Evolutionary conservation across 2,113 vertebrate species (phyloP).

Genomic region (Centropus bengalensis): DNA sequence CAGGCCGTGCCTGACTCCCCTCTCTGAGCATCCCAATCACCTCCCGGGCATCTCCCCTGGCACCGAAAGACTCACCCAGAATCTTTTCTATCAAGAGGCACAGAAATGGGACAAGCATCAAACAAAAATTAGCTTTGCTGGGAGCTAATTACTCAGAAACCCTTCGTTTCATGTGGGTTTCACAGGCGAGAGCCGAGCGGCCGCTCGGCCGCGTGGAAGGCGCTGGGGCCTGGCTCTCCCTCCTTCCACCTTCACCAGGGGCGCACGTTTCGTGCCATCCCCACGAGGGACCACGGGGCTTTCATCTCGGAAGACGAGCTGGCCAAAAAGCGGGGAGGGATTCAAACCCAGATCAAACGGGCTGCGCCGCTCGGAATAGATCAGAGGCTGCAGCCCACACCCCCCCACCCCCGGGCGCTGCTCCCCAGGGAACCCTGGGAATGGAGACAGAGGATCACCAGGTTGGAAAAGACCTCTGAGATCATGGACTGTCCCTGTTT

Average conservation of each 20-base stretch:
- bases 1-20: accelerated
- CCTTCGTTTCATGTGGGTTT: not conserved
- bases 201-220: not conserved
- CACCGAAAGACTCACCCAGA: not conserved
- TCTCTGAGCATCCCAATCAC: accelerated
- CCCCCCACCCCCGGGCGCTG: too few species aligned
- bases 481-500: too few species aligned
- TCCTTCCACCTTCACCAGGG: not conserved
- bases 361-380: not conserved
- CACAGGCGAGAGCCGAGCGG: not conserved
- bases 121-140: not conserved
- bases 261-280: not conserved
- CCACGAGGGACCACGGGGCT: not conserved
- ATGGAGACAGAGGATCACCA: too few species aligned
- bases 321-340: not conserved
- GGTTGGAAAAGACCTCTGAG: too few species aligned
- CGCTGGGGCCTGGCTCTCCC: not conserved
- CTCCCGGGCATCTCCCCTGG: not conserved
- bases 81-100: not conserved
- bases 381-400: slow-evolving; percentile 15
- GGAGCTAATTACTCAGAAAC: not conserved
- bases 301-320: not conserved
- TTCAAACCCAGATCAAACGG: slow-evolving; percentile 25
- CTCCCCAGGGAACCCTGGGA: too few species aligned
- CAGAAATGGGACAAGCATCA: not conserved